phyloP scores from a whole-genome alignment of 2,888 invertebrate species.

The Pinctada fucata region DNA sequence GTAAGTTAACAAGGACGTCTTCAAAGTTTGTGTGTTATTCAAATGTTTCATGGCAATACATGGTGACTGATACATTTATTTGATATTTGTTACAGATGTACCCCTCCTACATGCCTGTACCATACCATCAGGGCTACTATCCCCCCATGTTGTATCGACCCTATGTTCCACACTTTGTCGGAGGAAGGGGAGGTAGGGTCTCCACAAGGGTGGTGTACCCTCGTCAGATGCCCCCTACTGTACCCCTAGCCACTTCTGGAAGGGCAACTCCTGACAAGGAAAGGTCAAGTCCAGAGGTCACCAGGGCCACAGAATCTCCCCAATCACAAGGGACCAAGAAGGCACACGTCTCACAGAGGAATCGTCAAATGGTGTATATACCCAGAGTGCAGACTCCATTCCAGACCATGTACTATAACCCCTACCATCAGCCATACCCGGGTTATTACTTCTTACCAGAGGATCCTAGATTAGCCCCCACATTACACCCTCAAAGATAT shows the following conservation, averaged over 20 bases:
- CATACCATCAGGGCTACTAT: slow-evolving; percentile 44
- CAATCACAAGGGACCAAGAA: slow-evolving; percentile 13
- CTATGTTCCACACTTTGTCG: slow-evolving; percentile 35
- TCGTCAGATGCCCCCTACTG: slow-evolving; percentile 14
- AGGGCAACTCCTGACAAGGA: slow-evolving; percentile 29
- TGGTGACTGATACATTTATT: background rate
- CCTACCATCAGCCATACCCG: slow-evolving; percentile 33
- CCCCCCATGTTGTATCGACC: slow-evolving; percentile 56
- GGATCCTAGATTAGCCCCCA: slow-evolving; percentile 32
- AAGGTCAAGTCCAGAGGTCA: slow-evolving; percentile 25
- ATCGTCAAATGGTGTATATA: slow-evolving; percentile 38
- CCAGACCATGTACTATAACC: slow-evolving; percentile 32
- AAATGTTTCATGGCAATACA: too few relatives aligned
- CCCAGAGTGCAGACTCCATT: slow-evolving; percentile 31
- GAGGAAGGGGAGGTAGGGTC: slow-evolving; percentile 33
- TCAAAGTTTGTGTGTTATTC: too few relatives aligned
- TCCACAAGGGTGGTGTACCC: slow-evolving; percentile 31
- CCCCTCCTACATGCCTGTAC: slow-evolving; percentile 54
- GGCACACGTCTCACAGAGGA: slow-evolving; percentile 2
- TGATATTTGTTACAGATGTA: slow-evolving; percentile 56
- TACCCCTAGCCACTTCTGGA: slow-evolving; percentile 18
- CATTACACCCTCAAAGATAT: slow-evolving; percentile 30
- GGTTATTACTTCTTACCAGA: slow-evolving; percentile 36
- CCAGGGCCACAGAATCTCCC: slow-evolving; percentile 33
- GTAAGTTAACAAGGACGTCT: too few relatives aligned